phyloP scores from a whole-genome alignment of 2,113 vertebrate species.

The Seriola quinqueradiata region DNA sequence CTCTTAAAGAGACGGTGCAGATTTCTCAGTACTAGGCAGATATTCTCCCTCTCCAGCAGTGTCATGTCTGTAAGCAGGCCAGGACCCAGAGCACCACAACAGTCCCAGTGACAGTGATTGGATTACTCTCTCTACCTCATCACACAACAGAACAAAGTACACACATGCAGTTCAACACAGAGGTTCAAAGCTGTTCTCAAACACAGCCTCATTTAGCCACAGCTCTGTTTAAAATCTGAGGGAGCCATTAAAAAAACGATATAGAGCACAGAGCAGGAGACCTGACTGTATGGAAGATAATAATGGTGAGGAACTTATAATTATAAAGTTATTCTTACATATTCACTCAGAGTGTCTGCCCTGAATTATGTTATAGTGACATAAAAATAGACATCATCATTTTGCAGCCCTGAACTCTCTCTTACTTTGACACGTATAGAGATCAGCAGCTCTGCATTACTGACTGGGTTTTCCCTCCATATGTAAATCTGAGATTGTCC shows the following conservation, averaged over 20 bases:
- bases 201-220: not conserved
- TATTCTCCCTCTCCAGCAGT: slow-evolving; percentile 61
- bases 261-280: not conserved
- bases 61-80: slow-evolving; percentile 66
- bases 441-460: slow-evolving; percentile 4
- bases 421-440: not conserved
- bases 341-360: not conserved
- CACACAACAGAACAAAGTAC: slow-evolving; percentile 30
- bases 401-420: not conserved
- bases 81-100: slow-evolving; percentile 55
- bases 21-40: slow-evolving; percentile 81
- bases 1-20: slow-evolving; percentile 84
- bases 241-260: not conserved
- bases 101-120: slow-evolving; percentile 33
- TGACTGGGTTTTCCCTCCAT: not conserved
- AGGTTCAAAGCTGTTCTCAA: not conserved
- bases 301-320: slow-evolving; percentile 3
- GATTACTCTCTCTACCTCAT: slow-evolving; percentile 30
- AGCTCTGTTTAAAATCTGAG: not conserved
- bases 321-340: slow-evolving; percentile 22
- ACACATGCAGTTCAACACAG: not conserved
- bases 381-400: not conserved
- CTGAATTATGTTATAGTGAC: slow-evolving; percentile 10
- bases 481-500: slow-evolving; percentile 4
- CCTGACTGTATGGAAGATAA: not conserved